These are phyloP conservation scores for Pelmatolapia mariae DNA, from an alignment of 2,113 vertebrate genomes.

Conservation along the genomic window DNA sequence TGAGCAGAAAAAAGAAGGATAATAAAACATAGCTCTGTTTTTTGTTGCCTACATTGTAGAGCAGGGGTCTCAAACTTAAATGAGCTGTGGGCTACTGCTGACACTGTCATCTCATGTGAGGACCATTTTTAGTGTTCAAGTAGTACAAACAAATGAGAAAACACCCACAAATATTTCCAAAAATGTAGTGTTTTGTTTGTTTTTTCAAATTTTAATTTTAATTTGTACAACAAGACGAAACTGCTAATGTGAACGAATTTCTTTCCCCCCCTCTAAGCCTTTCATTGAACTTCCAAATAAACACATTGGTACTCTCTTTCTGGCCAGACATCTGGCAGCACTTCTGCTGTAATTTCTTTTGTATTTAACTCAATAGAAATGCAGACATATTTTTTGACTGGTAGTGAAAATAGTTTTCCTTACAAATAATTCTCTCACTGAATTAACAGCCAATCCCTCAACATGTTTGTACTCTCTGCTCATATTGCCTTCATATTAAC, in stretches of 20 bases:
- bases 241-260: background rate
- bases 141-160: background rate
- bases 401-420: background rate
- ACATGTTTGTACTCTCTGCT: background rate
- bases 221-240: background rate
- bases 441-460: background rate
- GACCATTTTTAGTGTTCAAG: fast-evolving
- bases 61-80: background rate
- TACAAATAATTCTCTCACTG: background rate
- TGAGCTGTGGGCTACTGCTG: background rate
- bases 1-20: background rate
- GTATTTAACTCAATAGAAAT: background rate
- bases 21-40: background rate
- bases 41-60: background rate
- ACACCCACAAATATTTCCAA: background rate
- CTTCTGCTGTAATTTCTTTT: background rate
- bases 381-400: background rate
- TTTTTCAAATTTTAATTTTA: background rate
- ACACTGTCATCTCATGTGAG: background rate
- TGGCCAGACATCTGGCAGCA: background rate
- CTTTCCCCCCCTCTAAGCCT: fast-evolving
- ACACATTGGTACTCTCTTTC: background rate
- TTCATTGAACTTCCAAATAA: background rate
- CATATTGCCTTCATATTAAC: background rate
- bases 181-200: background rate